These are phyloP conservation scores for Vireo altiloquus DNA, from an alignment of 2,113 vertebrate genomes.

Conservation along the genomic window DNA sequence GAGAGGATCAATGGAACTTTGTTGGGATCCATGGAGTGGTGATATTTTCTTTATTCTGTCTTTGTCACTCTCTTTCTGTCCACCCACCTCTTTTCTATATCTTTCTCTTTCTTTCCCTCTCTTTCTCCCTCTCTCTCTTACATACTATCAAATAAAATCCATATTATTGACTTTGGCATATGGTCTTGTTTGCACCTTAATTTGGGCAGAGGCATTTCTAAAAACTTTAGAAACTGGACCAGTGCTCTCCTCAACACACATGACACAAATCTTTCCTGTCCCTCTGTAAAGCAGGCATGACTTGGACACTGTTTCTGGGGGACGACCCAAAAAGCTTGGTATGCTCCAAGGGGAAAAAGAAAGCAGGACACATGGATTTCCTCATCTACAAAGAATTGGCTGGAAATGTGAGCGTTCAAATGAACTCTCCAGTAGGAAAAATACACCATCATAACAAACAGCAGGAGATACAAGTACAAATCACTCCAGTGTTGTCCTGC, in stretches of 20 bases:
- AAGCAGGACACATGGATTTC: not conserved
- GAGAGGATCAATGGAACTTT: not conserved
- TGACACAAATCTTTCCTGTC: not conserved
- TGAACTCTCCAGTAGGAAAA: not conserved
- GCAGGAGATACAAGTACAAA: not conserved
- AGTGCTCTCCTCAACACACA: not conserved
- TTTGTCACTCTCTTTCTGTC: not conserved
- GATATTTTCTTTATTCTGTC: not conserved
- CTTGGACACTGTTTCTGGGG: not conserved
- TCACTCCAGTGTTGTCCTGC: not conserved
- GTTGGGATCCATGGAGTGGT: not conserved
- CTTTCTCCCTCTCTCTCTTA: not conserved
- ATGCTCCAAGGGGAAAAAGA: not conserved
- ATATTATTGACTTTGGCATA: not conserved
- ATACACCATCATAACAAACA: not conserved
- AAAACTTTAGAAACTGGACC: not conserved
- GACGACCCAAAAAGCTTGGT: not conserved
- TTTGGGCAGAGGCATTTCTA: not conserved
- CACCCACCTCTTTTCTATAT: not conserved
- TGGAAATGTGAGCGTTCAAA: not conserved
- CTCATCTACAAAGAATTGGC: conserved; percentile 36
- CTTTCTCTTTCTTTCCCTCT: not conserved
- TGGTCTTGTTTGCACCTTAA: not conserved
- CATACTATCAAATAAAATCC: not conserved
- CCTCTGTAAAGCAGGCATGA: not conserved